A percentile compares a stretch with the other conserved stretches of the same genome.
phyloP scores from a whole-genome alignment of 2,797 vertebrate species.

The Valencia hispanica region DNA sequence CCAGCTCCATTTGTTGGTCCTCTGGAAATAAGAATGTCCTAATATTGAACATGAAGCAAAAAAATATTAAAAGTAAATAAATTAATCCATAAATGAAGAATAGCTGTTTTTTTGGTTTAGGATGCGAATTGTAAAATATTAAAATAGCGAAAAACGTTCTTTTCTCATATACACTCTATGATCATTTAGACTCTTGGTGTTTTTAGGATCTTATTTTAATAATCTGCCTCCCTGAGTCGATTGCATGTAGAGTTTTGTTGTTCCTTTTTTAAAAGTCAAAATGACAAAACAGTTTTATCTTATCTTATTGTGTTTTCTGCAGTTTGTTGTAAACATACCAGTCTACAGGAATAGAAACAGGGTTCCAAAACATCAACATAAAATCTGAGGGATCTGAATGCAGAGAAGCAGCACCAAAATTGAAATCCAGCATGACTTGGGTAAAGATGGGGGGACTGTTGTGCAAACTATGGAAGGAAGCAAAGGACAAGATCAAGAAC shows the following conservation, averaged over 20 bases:
- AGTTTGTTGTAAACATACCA: constrained; percentile 80
- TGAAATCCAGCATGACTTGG: constrained; percentile 85
- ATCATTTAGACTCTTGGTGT: no score
- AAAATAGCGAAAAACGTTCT: not conserved
- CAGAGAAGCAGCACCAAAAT: constrained; percentile 86
- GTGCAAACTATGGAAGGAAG: constrained; percentile 64
- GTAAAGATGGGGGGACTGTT: constrained; percentile 80
- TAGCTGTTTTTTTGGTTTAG: no score
- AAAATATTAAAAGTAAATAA: not conserved
- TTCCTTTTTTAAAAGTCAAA: no score
- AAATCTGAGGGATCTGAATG: constrained; percentile 82
- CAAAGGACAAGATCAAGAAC: constrained; percentile 4
- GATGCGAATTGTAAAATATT: not conserved
- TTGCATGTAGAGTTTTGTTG: no score
- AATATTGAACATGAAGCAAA: constrained; percentile 14
- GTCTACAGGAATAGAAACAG: constrained; percentile 82
- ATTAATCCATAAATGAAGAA: not conserved
- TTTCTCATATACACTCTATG: not conserved
- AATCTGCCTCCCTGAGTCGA: no score
- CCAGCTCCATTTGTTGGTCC: constrained; percentile 89
- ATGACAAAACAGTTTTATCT: no score
- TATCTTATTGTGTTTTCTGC: not conserved
- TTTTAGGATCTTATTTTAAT: no score
- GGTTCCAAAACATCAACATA: constrained; percentile 87
- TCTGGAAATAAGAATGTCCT: constrained; percentile 93